A percentile compares a stretch with the other conserved stretches of the same genome.
These are phyloP conservation scores for Chloromyia formosa DNA, from an alignment of 2,888 invertebrate species.

Conservation along the genomic window DNA sequence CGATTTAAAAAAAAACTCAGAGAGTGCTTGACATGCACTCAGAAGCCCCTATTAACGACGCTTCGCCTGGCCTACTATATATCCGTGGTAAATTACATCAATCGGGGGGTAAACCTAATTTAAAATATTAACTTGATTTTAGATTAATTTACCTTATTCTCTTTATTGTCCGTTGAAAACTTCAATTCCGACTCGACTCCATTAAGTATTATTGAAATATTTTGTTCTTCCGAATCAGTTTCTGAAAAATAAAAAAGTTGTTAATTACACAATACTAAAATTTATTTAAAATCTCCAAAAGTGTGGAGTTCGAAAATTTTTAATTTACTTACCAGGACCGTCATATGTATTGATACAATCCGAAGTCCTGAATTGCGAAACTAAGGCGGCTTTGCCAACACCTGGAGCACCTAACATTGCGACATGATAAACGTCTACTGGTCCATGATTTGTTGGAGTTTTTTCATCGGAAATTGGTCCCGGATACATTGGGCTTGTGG, in stretches of 20 bases:
- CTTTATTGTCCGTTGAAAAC: conserved; percentile 71
- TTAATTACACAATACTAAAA: too few species aligned
- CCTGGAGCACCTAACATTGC: conserved; percentile 82
- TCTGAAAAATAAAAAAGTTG: conserved; percentile 14
- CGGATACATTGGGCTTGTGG: conserved; percentile 67
- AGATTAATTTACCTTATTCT: conserved; percentile 59
- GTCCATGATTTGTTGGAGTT: conserved; percentile 56
- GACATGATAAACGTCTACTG: conserved; percentile 72
- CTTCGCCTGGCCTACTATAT: background rate
- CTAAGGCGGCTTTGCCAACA: conserved; percentile 85
- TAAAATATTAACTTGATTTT: too few species aligned
- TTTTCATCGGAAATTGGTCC: conserved; percentile 51
- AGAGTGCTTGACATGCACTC: too few species aligned
- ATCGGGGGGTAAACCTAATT: too few species aligned
- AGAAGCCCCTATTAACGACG: too few species aligned
- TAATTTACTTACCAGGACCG: conserved; percentile 73
- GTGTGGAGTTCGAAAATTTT: too few species aligned
- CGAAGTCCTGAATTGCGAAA: conserved; percentile 91
- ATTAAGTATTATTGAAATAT: conserved; percentile 91
- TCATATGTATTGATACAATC: conserved; percentile 95
- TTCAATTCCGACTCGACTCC: conserved; percentile 92
- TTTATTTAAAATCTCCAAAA: conserved; percentile 23
- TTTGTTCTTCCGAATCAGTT: conserved; percentile 73
- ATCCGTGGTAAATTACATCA: too few species aligned
- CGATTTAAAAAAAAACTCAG: too few species aligned